Percentiles rank a stretch among this genome's conserved stretches.
phyloP scores from a whole-genome alignment of 2,888 invertebrate genomes.

The Caenorhabditis sp. region DNA sequence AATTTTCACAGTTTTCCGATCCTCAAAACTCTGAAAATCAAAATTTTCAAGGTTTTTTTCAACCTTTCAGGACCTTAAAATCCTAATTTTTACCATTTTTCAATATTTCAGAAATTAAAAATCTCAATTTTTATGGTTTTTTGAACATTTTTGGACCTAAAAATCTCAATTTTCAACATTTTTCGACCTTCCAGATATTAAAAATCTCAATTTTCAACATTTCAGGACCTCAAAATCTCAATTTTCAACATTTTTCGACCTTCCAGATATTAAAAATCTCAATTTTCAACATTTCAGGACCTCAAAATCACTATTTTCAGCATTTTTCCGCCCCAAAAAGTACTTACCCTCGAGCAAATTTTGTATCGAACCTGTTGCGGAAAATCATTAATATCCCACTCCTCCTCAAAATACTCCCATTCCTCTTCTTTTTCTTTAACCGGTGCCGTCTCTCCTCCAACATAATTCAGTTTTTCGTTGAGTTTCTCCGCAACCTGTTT shows the following conservation, averaged over 20 bases:
- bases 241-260: too few species aligned
- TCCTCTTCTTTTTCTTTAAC: constrained; percentile 74
- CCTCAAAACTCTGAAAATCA: too few species aligned
- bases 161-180: too few species aligned
- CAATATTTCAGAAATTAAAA: too few species aligned
- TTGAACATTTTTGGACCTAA: background rate
- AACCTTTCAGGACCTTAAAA: too few species aligned
- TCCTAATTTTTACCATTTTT: too few species aligned
- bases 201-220: background rate
- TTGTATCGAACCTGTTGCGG: constrained; percentile 98
- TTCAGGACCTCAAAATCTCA: background rate
- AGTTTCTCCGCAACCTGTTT: constrained; percentile 95
- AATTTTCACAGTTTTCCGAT: too few species aligned
- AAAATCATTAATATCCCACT: constrained; percentile 99
- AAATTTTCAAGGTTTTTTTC: too few species aligned
- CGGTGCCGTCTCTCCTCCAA: constrained; percentile 71
- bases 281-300: background rate
- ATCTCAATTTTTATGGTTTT: too few species aligned
- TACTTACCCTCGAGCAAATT: constrained; percentile 77
- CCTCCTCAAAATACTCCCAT: constrained; percentile 89
- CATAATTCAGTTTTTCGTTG: constrained; percentile 95
- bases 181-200: too few species aligned
- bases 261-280: background rate
- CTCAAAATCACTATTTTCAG: constrained; percentile 9
- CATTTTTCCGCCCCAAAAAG: constrained; percentile 35